Conservation (phyloP, 2,797 vertebrate species). For the Galago senegalensis region DNA sequence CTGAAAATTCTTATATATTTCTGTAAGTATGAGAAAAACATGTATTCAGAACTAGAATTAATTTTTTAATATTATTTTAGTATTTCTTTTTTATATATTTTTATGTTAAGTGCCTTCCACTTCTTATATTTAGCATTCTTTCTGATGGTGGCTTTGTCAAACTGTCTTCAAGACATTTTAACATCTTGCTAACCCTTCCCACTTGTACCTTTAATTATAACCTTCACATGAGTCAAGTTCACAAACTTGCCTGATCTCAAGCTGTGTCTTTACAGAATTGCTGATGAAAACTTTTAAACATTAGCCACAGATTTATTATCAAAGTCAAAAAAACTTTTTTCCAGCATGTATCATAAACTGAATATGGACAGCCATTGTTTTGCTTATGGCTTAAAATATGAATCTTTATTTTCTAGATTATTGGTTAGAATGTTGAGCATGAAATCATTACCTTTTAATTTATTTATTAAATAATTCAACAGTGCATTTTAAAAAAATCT, state of each 20-base stretch:
- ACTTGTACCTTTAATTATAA: conserved; percentile 71
- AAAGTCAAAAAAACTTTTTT: neutral
- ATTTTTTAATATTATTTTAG: conserved; percentile 37
- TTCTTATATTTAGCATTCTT: conserved; percentile 47
- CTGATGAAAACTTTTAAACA: conserved; percentile 65
- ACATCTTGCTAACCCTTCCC: conserved; percentile 52
- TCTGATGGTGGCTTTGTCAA: conserved; percentile 30
- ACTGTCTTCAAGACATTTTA: conserved; percentile 59
- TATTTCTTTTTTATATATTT: neutral
- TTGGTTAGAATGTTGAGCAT: neutral
- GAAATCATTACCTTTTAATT: neutral
- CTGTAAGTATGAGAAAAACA: neutral
- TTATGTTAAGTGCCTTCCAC: conserved; percentile 18
- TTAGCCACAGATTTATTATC: conserved; percentile 31
- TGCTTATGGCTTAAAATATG: neutral
- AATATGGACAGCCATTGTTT: neutral
- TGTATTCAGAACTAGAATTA: conserved; percentile 31
- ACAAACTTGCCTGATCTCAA: conserved; percentile 54
- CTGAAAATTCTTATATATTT: conserved; percentile 13
- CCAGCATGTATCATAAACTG: neutral
- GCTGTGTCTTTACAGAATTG: conserved; percentile 29
- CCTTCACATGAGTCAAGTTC: conserved; percentile 25
- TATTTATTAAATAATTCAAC: conserved; percentile 14
- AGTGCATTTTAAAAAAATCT: neutral
- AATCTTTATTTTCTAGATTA: conserved; percentile 23